A percentile compares a stretch with the other conserved stretches of the same genome.
Evolutionary conservation across 2,888 invertebrate genomes (phyloP).

Genomic region (Unio delphinus): DNA sequence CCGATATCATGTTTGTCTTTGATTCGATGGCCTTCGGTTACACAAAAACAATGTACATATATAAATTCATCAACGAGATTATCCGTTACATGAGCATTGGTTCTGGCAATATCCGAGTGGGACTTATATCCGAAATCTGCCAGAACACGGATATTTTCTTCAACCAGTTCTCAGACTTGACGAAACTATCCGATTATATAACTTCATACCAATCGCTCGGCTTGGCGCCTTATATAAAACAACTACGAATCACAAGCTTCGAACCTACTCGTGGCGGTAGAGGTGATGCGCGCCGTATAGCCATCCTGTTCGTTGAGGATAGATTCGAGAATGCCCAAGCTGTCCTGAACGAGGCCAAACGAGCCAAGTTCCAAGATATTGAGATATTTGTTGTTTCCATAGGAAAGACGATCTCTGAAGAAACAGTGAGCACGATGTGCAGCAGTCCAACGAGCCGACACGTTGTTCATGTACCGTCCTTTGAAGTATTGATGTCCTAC

Average conservation of each 20-base stretch:
- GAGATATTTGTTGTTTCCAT: constrained; percentile 9
- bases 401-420: constrained; percentile 3
- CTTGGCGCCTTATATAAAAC: constrained; percentile 17
- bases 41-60: constrained; percentile 11
- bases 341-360: background rate
- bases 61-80: constrained; percentile 33
- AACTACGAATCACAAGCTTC: constrained; percentile 23
- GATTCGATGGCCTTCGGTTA: constrained; percentile 27
- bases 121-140: constrained; percentile 42
- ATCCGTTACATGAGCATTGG: constrained; percentile 28
- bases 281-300: constrained; percentile 25
- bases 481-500: too few species aligned
- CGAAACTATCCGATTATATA: constrained; percentile 7
- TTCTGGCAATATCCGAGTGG: constrained; percentile 36
- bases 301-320: constrained; percentile 41
- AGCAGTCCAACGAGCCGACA: background rate
- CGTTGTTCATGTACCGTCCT: constrained; percentile 4
- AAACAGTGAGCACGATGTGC: background rate
- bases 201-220: constrained; percentile 5
- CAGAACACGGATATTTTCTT: constrained; percentile 37
- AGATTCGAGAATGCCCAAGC: constrained; percentile 10
- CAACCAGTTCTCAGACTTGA: constrained; percentile 15
- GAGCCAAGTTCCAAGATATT: constrained; percentile 1
- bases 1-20: constrained; percentile 51
- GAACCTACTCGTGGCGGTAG: constrained; percentile 17